Evolutionary conservation across 2,888 invertebrate species (phyloP).

Genomic region (Copidosoma aretas): DNA sequence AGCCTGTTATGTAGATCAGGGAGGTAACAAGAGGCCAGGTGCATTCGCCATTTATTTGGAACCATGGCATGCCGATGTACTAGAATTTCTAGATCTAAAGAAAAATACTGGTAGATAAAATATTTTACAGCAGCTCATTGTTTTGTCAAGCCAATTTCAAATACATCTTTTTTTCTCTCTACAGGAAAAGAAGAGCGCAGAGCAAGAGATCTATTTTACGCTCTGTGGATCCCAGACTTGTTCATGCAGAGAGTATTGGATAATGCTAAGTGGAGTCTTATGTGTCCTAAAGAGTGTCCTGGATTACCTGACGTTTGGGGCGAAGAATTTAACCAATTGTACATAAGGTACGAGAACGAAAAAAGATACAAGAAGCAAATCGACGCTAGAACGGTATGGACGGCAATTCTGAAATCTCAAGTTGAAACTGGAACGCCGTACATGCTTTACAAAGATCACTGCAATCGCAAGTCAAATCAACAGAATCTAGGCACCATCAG

Average conservation of each 20-base stretch:
- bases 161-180: slow-evolving; percentile 4
- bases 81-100: slow-evolving; percentile 91
- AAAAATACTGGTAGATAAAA: slow-evolving; percentile 78
- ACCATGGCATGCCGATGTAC: slow-evolving; percentile 98
- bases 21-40: slow-evolving; percentile 96
- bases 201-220: slow-evolving; percentile 95
- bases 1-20: slow-evolving; percentile 96
- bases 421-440: slow-evolving; percentile 98
- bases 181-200: slow-evolving; percentile 87
- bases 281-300: slow-evolving; percentile 95
- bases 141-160: background rate
- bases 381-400: slow-evolving; percentile 89
- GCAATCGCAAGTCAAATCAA: slow-evolving; percentile 97
- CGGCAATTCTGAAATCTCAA: slow-evolving; percentile 91
- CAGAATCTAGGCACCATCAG: slow-evolving; percentile 98
- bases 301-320: slow-evolving; percentile 94
- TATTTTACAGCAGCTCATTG: background rate
- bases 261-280: slow-evolving; percentile 88
- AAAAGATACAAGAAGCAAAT: slow-evolving; percentile 73
- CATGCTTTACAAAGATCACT: slow-evolving; percentile 95
- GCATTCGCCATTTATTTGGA: slow-evolving; percentile 98
- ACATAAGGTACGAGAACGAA: slow-evolving; percentile 84
- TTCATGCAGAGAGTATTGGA: slow-evolving; percentile 94
- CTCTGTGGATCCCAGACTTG: slow-evolving; percentile 96
- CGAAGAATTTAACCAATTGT: slow-evolving; percentile 89